Evolutionary conservation across 2,888 invertebrate genomes (phyloP).

Genomic region (Abscondita cerata): DNA sequence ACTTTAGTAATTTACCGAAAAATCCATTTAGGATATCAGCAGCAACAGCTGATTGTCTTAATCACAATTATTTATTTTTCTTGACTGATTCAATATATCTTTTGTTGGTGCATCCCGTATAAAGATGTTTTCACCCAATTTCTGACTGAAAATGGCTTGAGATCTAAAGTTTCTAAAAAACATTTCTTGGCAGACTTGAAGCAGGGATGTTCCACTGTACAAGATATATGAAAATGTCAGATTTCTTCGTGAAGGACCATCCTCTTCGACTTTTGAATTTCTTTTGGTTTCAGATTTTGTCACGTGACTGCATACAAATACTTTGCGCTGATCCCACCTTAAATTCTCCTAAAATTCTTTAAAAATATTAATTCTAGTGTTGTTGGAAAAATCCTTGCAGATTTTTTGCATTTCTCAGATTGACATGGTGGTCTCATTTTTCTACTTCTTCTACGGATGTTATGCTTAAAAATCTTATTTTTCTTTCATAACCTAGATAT

Average conservation of each 20-base stretch:
- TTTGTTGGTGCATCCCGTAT: neutral
- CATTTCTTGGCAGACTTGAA: neutral
- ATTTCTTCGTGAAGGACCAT: neutral
- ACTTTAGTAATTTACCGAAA: conserved; percentile 3
- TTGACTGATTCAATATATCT: neutral
- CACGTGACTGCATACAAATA: conserved; percentile 9
- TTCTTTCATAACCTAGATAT: neutral
- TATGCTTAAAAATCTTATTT: conserved; percentile 3
- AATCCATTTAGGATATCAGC: neutral
- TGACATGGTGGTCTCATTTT: neutral
- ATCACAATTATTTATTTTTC: neutral
- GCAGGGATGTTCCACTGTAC: neutral
- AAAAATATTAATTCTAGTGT: neutral
- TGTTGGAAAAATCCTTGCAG: conserved; percentile 1
- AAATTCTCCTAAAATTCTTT: neutral
- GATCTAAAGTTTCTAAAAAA: neutral
- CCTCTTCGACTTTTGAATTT: neutral
- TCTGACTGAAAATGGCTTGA: conserved; percentile 3
- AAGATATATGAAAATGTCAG: neutral
- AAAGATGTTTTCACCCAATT: conserved; percentile 6
- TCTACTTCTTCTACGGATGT: neutral
- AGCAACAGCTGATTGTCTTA: neutral
- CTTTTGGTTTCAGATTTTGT: neutral
- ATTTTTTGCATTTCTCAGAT: neutral
- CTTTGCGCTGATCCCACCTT: conserved; percentile 10